These are phyloP conservation scores for Spheniscus mendiculus DNA, from an alignment of 2,113 vertebrate genomes.

Conservation along the genomic window DNA sequence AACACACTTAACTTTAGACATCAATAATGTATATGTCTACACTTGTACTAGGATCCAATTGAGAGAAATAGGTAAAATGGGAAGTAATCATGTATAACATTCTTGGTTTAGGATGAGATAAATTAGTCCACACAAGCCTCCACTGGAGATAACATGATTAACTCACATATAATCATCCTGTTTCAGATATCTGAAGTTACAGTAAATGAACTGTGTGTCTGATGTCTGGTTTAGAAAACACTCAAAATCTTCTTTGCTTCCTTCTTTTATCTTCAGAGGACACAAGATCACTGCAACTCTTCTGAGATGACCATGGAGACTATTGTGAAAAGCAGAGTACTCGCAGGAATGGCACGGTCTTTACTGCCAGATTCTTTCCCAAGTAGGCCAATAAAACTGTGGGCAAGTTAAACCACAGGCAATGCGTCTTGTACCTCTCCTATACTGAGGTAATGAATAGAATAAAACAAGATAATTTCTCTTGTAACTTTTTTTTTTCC, in stretches of 20 bases:
- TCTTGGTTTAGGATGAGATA: background rate
- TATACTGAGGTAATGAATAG: background rate
- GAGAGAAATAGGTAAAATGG: background rate
- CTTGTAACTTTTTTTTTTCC: background rate
- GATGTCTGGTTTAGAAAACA: background rate
- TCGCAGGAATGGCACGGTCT: rapidly evolving
- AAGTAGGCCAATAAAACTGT: background rate
- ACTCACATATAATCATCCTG: background rate
- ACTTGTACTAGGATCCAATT: background rate
- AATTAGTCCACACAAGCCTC: background rate
- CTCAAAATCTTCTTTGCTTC: background rate
- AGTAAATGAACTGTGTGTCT: background rate
- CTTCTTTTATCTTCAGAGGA: background rate
- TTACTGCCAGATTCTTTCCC: background rate
- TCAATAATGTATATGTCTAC: background rate
- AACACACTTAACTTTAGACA: background rate
- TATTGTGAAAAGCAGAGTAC: background rate
- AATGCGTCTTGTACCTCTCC: background rate
- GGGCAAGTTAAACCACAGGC: background rate
- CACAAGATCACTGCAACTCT: background rate
- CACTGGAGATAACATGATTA: background rate
- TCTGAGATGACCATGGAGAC: background rate
- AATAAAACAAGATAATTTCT: background rate
- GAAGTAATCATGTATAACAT: background rate
- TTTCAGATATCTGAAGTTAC: background rate